phyloP scores from a whole-genome alignment of 2,797 vertebrate genomes.

The Gouania willdenowi region DNA sequence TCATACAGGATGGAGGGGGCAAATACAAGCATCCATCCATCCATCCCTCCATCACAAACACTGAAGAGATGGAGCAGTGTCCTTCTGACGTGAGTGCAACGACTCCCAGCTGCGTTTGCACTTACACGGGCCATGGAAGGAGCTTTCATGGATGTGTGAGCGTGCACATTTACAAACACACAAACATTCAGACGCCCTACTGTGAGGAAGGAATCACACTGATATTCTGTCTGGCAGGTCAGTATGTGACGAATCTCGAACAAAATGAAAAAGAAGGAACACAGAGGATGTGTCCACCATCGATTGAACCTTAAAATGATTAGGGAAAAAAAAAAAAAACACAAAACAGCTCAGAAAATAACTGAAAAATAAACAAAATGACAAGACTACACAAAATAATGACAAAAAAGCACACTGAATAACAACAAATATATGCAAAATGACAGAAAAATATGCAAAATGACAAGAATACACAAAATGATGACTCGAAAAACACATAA shows the following conservation, averaged over 20 bases:
- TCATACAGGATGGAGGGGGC: constrained; percentile 59
- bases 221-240: constrained; percentile 48
- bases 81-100: constrained; percentile 29
- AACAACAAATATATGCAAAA: too few relatives aligned
- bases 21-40: constrained; percentile 39
- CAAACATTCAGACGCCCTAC: constrained; percentile 15
- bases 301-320: too few relatives aligned
- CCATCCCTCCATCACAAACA: constrained; percentile 23
- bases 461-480: too few relatives aligned
- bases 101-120: constrained; percentile 51
- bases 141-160: constrained; percentile 11
- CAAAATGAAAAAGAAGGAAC: background rate
- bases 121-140: constrained; percentile 22
- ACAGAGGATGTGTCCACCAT: too few relatives aligned
- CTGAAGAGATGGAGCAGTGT: constrained; percentile 39
- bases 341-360: too few relatives aligned
- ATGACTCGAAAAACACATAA: too few relatives aligned
- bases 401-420: too few relatives aligned
- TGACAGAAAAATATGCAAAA: too few relatives aligned
- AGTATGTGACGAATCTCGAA: constrained; percentile 2
- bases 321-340: too few relatives aligned
- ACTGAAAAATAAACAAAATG: too few relatives aligned
- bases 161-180: constrained; percentile 5
- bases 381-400: too few relatives aligned
- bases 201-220: constrained; percentile 41